These are phyloP conservation scores for Nymphalis c-album DNA, from an alignment of 2,888 invertebrate species.

Conservation along the genomic window DNA sequence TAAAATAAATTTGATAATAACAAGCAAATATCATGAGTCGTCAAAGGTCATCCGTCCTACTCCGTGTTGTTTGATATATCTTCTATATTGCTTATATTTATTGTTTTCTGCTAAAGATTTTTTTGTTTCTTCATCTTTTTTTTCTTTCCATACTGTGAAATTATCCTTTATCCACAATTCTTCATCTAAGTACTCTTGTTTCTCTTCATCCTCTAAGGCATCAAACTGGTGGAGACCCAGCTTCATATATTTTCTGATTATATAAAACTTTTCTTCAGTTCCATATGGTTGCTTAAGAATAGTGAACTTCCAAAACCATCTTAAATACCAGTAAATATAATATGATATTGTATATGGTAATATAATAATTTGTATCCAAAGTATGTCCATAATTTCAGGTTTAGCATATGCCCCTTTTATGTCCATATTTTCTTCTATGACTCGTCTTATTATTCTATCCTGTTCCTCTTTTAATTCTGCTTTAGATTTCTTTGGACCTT, in stretches of 20 bases:
- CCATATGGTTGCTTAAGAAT: constrained; percentile 89
- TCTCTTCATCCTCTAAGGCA: constrained; percentile 87
- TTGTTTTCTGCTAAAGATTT: constrained; percentile 92
- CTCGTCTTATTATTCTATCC: constrained; percentile 88
- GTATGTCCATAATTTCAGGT: constrained; percentile 87
- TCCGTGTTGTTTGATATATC: constrained; percentile 95
- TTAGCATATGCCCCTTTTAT: constrained; percentile 96
- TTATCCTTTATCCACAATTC: constrained; percentile 93
- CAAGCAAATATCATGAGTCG: constrained; percentile 80
- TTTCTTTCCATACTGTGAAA: constrained; percentile 88
- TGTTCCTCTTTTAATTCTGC: constrained; percentile 87
- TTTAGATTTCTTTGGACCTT: constrained; percentile 81
- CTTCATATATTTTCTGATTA: constrained; percentile 90
- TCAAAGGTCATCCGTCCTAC: constrained; percentile 95
- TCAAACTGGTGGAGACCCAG: constrained; percentile 87
- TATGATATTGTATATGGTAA: constrained; percentile 87
- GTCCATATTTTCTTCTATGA: constrained; percentile 96
- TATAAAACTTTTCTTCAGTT: constrained; percentile 90
- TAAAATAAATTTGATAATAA: constrained; percentile 28
- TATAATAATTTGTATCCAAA: constrained; percentile 92
- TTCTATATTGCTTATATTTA: constrained; percentile 92
- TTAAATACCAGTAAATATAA: constrained; percentile 87
- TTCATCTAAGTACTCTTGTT: constrained; percentile 85
- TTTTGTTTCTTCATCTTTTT: constrained; percentile 92
- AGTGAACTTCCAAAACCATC: constrained; percentile 91